A percentile compares a stretch with the other conserved stretches of the same genome.
phyloP scores from a whole-genome alignment of 2,113 vertebrate genomes.

The Vidua chalybeata region DNA sequence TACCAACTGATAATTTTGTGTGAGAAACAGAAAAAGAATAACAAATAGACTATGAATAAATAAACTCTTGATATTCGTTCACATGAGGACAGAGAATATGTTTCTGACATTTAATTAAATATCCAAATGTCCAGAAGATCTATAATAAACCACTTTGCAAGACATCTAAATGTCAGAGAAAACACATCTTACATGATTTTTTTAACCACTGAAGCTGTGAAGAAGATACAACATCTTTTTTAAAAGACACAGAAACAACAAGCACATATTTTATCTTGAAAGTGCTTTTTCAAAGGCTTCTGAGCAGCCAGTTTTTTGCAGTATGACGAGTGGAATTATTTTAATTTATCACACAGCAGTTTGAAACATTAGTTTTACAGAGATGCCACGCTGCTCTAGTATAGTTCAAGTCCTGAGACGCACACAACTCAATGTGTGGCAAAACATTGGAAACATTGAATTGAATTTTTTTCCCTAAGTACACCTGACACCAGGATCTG shows the following conservation, averaged over 20 bases:
- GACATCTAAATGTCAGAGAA: slow-evolving; percentile 72
- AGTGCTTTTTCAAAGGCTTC: slow-evolving; percentile 66
- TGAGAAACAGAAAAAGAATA: slow-evolving; percentile 70
- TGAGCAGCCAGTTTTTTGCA: slow-evolving; percentile 39
- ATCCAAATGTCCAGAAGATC: slow-evolving; percentile 72
- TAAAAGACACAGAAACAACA: slow-evolving; percentile 47
- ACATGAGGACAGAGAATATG: slow-evolving; percentile 58
- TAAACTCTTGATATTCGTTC: slow-evolving; percentile 58
- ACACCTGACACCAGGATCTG: background rate
- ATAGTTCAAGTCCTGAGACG: background rate
- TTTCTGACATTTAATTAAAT: slow-evolving; percentile 80
- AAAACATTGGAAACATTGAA: background rate
- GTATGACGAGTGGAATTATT: slow-evolving; percentile 24
- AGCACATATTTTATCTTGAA: slow-evolving; percentile 70
- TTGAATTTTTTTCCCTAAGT: background rate
- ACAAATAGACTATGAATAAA: slow-evolving; percentile 71
- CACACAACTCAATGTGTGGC: background rate
- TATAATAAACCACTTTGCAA: slow-evolving; percentile 75
- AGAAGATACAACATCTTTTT: slow-evolving; percentile 55
- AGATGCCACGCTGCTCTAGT: background rate
- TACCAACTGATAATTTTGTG: slow-evolving; percentile 68
- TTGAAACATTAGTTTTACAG: slow-evolving; percentile 43
- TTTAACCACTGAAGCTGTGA: slow-evolving; percentile 34
- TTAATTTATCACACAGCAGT: slow-evolving; percentile 57
- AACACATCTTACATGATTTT: slow-evolving; percentile 54